These are phyloP conservation scores for Eucera pruinosa DNA, from an alignment of 2,888 invertebrate genomes.

Conservation along the genomic window DNA sequence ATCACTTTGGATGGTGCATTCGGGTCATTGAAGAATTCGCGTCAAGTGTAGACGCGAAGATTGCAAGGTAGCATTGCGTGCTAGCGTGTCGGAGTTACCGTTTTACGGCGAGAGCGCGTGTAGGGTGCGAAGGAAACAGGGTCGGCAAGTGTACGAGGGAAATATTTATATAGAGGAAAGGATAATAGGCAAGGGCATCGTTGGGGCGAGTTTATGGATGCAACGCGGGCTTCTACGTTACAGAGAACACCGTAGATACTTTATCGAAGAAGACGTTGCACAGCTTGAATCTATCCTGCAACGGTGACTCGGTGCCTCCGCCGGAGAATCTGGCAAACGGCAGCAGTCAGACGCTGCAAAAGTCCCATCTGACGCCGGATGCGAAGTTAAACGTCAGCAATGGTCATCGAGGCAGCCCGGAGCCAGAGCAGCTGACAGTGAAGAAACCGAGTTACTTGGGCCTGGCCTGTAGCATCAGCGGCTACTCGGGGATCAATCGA, in stretches of 20 bases:
- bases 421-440: slow-evolving; percentile 79
- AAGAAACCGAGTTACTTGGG: slow-evolving; percentile 95
- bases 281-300: slow-evolving; percentile 85
- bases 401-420: slow-evolving; percentile 68
- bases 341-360: slow-evolving; percentile 73
- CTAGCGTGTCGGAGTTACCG: neutral
- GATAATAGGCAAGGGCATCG: slow-evolving; percentile 2
- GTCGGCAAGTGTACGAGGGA: neutral
- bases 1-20: slow-evolving; percentile 2
- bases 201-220: neutral
- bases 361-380: slow-evolving; percentile 66
- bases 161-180: neutral
- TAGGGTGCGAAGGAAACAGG: neutral
- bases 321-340: slow-evolving; percentile 75
- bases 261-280: slow-evolving; percentile 84
- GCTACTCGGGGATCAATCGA: slow-evolving; percentile 94
- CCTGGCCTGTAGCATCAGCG: slow-evolving; percentile 95
- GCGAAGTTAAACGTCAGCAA: slow-evolving; percentile 73
- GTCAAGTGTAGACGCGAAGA: slow-evolving; percentile 3
- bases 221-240: slow-evolving; percentile 69
- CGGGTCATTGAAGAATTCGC: slow-evolving; percentile 6
- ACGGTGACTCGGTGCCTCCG: slow-evolving; percentile 78
- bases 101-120: neutral
- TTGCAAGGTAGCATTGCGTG: slow-evolving; percentile 39
- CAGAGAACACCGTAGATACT: slow-evolving; percentile 85